Percentiles rank a stretch among this genome's conserved stretches.
phyloP scores from a whole-genome alignment of 2,113 vertebrate species.

The Daboia siamensis region DNA sequence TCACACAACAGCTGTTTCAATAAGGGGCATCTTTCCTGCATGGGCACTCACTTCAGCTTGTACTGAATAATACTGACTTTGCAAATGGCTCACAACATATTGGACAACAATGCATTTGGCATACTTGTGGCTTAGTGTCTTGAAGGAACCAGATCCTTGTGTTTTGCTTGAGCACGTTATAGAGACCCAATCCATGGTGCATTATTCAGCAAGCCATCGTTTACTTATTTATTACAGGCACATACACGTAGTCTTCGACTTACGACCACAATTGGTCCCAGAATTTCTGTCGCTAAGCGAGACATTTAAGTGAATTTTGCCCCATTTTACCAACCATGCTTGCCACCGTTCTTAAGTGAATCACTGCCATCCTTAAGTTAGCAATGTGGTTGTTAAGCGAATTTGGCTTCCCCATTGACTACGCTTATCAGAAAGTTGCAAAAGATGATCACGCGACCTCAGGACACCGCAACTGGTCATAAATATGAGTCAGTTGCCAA shows the following conservation, averaged over 20 bases:
- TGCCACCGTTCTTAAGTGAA: not conserved
- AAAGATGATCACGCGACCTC: not conserved
- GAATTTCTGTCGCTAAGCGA: not conserved
- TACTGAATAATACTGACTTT: not conserved
- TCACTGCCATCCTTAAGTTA: not conserved
- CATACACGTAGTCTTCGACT: not conserved
- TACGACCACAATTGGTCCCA: not conserved
- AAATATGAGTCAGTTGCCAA: not conserved
- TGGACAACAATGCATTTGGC: not conserved
- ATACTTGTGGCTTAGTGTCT: not conserved
- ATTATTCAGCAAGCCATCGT: not conserved
- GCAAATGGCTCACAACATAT: not conserved
- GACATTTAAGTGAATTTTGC: not conserved
- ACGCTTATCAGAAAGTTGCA: not conserved
- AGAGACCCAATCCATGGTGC: not conserved
- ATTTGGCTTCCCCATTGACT: not conserved
- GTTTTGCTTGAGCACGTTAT: not conserved
- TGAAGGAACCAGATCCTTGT: not conserved
- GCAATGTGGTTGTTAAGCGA: not conserved
- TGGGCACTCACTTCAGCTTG: not conserved
- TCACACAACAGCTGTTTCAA: not conserved
- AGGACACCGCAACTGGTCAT: not conserved
- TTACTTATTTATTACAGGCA: not conserved
- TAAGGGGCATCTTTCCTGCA: not conserved
- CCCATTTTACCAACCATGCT: not conserved